A percentile compares a stretch with the other conserved stretches of the same genome.
phyloP scores from a whole-genome alignment of 2,113 vertebrate species.

The Plectropomus leopardus region DNA sequence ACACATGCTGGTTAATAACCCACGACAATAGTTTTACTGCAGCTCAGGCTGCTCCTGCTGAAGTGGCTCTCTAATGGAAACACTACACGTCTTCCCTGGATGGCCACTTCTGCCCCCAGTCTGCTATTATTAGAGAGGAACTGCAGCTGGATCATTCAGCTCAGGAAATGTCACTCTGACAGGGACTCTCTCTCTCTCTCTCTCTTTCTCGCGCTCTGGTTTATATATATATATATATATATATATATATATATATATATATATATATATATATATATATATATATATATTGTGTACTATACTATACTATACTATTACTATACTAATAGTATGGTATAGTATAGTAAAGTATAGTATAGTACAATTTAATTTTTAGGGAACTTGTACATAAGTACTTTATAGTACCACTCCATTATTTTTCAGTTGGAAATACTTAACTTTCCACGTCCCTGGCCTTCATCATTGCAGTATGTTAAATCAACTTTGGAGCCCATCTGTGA shows the following conservation, averaged over 20 bases:
- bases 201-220: too few relatives aligned
- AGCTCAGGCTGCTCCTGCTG: slow-evolving; percentile 47
- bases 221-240: background rate
- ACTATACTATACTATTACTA: too few relatives aligned
- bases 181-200: background rate
- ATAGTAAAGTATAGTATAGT: too few relatives aligned
- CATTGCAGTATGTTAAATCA: too few relatives aligned
- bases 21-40: slow-evolving; percentile 72
- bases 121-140: slow-evolving; percentile 46
- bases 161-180: slow-evolving; percentile 23
- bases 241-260: too few relatives aligned
- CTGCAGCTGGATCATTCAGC: slow-evolving; percentile 46
- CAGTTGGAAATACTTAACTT: too few relatives aligned
- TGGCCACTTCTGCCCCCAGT: slow-evolving; percentile 37
- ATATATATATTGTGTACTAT: too few relatives aligned
- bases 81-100: slow-evolving; percentile 49
- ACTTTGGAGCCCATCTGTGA: too few relatives aligned
- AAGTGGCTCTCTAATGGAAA: slow-evolving; percentile 63
- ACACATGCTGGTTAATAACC: slow-evolving; percentile 76
- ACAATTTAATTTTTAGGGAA: too few relatives aligned
- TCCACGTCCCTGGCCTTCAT: too few relatives aligned
- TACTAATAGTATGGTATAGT: too few relatives aligned
- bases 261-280: too few relatives aligned
- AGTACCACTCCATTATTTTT: background rate
- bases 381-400: background rate